A percentile compares a stretch with the other conserved stretches of the same genome.
Evolutionary conservation across 2,797 vertebrate genomes (phyloP).

Genomic region (Aselliscus stoliczkanus): DNA sequence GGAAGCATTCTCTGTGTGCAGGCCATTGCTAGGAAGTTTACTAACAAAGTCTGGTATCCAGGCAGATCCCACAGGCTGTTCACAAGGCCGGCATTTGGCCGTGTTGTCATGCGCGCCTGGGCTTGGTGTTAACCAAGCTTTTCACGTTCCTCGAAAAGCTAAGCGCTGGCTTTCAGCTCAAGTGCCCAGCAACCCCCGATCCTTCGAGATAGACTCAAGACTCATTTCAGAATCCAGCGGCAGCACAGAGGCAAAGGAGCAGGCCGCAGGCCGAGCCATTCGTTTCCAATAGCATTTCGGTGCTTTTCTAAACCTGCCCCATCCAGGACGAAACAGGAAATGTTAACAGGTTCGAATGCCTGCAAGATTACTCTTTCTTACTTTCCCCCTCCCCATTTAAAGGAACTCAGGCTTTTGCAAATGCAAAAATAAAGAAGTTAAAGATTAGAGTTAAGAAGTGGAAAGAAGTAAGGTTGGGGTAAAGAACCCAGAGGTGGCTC

Average conservation of each 20-base stretch:
- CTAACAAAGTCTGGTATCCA: constrained; percentile 69
- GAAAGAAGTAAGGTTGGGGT: background rate
- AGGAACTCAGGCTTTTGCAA: background rate
- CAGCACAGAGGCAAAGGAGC: background rate
- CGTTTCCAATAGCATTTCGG: fast-evolving
- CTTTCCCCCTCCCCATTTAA: background rate
- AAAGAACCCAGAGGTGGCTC: background rate
- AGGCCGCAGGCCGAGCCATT: fast-evolving
- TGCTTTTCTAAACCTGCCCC: background rate
- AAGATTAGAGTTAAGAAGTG: background rate
- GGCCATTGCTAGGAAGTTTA: background rate
- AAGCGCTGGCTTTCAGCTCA: background rate
- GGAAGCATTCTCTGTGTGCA: background rate
- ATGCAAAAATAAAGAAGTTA: background rate
- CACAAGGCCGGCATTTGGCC: background rate
- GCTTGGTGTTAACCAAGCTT: background rate
- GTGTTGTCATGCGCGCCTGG: fast-evolving
- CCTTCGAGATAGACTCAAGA: background rate
- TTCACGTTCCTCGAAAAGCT: background rate
- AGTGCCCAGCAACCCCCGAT: background rate
- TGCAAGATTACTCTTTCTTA: background rate
- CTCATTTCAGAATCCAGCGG: background rate
- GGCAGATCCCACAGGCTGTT: background rate
- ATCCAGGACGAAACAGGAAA: background rate
- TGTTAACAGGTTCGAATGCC: fast-evolving